Conservation (phyloP, 53 echinoderm and acorn worm genomes). For the Hippasteria phrygiana region DNA sequence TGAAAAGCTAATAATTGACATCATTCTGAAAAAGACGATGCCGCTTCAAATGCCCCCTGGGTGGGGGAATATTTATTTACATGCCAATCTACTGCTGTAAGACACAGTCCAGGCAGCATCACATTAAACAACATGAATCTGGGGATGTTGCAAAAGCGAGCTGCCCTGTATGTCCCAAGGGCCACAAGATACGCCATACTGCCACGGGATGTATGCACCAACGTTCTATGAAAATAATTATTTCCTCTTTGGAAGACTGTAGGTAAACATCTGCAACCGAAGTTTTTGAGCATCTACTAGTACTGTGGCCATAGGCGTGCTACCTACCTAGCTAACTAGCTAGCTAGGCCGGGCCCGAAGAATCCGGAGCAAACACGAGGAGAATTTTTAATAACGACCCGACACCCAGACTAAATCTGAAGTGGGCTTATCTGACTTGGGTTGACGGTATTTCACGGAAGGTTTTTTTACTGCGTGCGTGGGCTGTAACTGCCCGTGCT, state of each 20-base stretch:
- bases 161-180: slow-evolving; percentile 1
- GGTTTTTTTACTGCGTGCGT: background rate
- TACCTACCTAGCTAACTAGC: background rate
- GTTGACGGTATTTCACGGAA: slow-evolving; percentile 8
- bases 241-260: slow-evolving; percentile 40
- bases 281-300: background rate
- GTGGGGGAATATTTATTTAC: background rate
- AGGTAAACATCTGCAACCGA: slow-evolving; percentile 18
- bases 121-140: slow-evolving; percentile 17
- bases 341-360: background rate
- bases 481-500: slow-evolving; percentile 1
- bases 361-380: slow-evolving; percentile 2
- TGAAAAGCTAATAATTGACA: slow-evolving; percentile 23
- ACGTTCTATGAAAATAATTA: slow-evolving; percentile 45
- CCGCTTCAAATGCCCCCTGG: background rate
- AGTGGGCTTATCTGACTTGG: slow-evolving; percentile 37
- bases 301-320: background rate
- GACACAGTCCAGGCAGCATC: background rate
- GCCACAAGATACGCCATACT: slow-evolving; percentile 20
- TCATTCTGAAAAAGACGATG: background rate
- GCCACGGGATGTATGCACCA: slow-evolving; percentile 42
- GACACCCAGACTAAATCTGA: slow-evolving; percentile 37
- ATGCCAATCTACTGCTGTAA: background rate
- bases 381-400: slow-evolving; percentile 55
- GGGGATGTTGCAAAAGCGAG: background rate